Evolutionary conservation across 35 echinoderm and acorn worm species (phyloP), one percentile per base, ranked within the genome.

Genomic region (Acanthaster planci): DNA sequence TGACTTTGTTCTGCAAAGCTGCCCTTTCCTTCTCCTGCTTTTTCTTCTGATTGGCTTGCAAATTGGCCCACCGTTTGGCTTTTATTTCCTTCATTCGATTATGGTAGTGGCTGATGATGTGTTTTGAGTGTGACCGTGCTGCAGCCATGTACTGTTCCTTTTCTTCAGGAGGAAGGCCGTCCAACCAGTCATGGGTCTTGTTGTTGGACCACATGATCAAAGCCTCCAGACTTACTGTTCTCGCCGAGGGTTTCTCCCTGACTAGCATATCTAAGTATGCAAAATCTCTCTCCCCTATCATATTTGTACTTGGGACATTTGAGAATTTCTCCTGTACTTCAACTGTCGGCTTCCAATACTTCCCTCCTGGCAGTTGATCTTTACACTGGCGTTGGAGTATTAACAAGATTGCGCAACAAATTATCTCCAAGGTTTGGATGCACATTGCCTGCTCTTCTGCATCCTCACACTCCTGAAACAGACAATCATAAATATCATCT

Each of bases 241-340:
- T 22, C 16, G 85, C 85, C 17, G 39, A 22, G 19, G 85, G 85
- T 32, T 75, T 85, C 17, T 82, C 21, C 19, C 87, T 54, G 14
- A 90, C 32, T 2, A 90, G 80, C 1, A 76, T n/a, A 39, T 90
- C 87, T 22, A 90, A 50, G 7, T 53, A 52, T 29, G 76, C 89
- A 79, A 91, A 85, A 42, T 91, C 89, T 35, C 89, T 9, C 44
- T 91, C 89, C 0, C 89, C 82, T 18, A 91, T 52, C 58, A 90
- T 52, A 39, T 90, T 90, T 16, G 87, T 90, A 4, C 79, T 31
- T 21, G 80, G 80, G 17, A 90, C 87, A 84, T 83, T 90, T 9
- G 22, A 29, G n/a, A 29, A 89, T 27, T 17, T 32, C 29, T 27
- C 78, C 22, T 51, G 2, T 86, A 31, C 26, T 40, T 54, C 58